Evolutionary conservation across 2,113 vertebrate species (phyloP), one percentile per base, ranked within the genome.

Genomic region (Pterophyllum scalare): DNA sequence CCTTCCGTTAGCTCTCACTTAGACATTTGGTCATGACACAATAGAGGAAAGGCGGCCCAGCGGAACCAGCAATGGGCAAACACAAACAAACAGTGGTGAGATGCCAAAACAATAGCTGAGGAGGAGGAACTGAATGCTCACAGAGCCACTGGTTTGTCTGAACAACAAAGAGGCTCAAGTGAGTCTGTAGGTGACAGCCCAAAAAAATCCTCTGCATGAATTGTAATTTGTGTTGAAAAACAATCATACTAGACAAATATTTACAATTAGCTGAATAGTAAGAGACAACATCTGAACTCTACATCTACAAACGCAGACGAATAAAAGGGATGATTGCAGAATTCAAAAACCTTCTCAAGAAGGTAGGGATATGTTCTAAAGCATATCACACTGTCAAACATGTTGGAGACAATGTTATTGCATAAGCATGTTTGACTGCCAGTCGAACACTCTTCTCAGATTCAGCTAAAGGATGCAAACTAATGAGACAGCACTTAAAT

Each of bases 21-120:
- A 80, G 92, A 94, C 92, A 65, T 93, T 79, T 88, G 83, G 80
- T 64, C 38, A 70, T 94, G 93, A 94, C 93, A 93, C 80, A 58
- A 80, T 4, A 86, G 91, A 91, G 91, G 84, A 85, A 64, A 91
- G 80, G 90, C 91, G 87, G 90, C 93, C 77, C 93, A 94, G 93
- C 93, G 93, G 93, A 94, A 94, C 93, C 83, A 81, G 79, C 75
- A 82, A 67, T 33, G 33, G 75, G 86, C 79, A 92, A 93, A 92
- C 89, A 94, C 86, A 94, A 94, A 93, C 93, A 94, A 94, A 91
- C 77, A 86, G 79, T 57, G 83, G 82, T 70, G 60, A 89, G 84
- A 91, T 93, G 93, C 91, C 93, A 94, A 93, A 93, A 91, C 90
- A 94, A 83, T 59, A 86, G 75, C 77, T 60, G 83, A 35, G 84